Conservation (phyloP, 2,797 vertebrate species). For the Pempheris klunzingeri region DNA sequence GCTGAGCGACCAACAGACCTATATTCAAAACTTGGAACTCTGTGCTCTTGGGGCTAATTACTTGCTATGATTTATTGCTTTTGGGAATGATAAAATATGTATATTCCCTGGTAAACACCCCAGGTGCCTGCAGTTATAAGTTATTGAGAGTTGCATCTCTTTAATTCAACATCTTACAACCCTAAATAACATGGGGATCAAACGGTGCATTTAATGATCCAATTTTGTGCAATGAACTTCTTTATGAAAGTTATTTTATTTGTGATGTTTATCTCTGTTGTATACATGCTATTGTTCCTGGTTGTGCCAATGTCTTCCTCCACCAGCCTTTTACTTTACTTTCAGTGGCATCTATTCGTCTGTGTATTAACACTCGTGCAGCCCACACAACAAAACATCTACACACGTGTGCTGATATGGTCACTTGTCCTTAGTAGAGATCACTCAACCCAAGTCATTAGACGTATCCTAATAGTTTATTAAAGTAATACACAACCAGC, state of each 20-base stretch:
- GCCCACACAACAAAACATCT: slow-evolving; percentile 53
- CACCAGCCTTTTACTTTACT: neutral
- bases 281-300: neutral
- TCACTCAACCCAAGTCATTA: slow-evolving; percentile 28
- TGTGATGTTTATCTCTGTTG: neutral
- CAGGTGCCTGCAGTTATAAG: slow-evolving; percentile 33
- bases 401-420: slow-evolving; percentile 13
- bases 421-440: slow-evolving; percentile 33
- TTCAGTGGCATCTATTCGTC: too few relatives aligned
- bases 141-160: slow-evolving; percentile 35
- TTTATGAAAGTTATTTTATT: slow-evolving; percentile 14
- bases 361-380: too few relatives aligned
- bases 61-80: slow-evolving; percentile 34
- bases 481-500: slow-evolving; percentile 15
- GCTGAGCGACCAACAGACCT: neutral
- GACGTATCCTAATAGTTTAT: slow-evolving; percentile 23
- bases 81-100: slow-evolving; percentile 33
- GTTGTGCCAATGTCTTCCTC: neutral
- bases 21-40: neutral
- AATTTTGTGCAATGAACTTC: slow-evolving; percentile 3
- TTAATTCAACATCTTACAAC: slow-evolving; percentile 20
- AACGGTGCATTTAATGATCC: slow-evolving; percentile 19
- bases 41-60: slow-evolving; percentile 43
- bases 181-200: neutral
- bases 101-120: slow-evolving; percentile 21